Evolutionary conservation across 2,113 vertebrate species (phyloP).

Genomic region (Campylomormyrus tamandua): DNA sequence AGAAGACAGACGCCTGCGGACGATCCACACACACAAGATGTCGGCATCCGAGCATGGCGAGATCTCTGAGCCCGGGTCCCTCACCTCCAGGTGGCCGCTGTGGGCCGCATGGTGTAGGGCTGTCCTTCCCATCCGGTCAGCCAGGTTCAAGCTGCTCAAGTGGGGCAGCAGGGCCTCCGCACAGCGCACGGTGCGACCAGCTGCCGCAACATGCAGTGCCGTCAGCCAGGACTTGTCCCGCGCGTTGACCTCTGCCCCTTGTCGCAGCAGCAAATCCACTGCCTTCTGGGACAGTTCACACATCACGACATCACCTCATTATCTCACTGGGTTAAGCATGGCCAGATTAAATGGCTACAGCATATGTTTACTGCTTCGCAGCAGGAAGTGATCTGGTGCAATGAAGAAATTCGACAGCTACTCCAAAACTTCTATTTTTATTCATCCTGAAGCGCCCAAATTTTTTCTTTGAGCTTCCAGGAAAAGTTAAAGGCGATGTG

Average conservation of each 20-base stretch:
- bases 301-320: not conserved
- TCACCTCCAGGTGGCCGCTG: slow-evolving; percentile 80
- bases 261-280: slow-evolving; percentile 76
- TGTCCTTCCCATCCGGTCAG: slow-evolving; percentile 79
- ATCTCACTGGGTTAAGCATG: not conserved
- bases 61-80: not conserved
- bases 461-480: not conserved
- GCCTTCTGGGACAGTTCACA: slow-evolving; percentile 62
- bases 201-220: slow-evolving; percentile 83
- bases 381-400: not conserved
- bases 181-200: slow-evolving; percentile 79
- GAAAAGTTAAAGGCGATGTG: not conserved
- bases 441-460: not conserved
- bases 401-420: not conserved
- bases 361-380: not conserved
- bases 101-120: slow-evolving; percentile 87
- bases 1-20: not conserved
- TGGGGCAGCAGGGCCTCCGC: slow-evolving; percentile 73
- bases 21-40: not conserved
- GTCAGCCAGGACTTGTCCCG: slow-evolving; percentile 87
- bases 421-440: not conserved
- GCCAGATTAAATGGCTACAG: not conserved
- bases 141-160: slow-evolving; percentile 75
- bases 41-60: not conserved
- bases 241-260: slow-evolving; percentile 77